A percentile compares a stretch with the other conserved stretches of the same genome.
Evolutionary conservation across 1,140 invertebrate genomes (phyloP).

Genomic region (Drosophila pseudoananassae): DNA sequence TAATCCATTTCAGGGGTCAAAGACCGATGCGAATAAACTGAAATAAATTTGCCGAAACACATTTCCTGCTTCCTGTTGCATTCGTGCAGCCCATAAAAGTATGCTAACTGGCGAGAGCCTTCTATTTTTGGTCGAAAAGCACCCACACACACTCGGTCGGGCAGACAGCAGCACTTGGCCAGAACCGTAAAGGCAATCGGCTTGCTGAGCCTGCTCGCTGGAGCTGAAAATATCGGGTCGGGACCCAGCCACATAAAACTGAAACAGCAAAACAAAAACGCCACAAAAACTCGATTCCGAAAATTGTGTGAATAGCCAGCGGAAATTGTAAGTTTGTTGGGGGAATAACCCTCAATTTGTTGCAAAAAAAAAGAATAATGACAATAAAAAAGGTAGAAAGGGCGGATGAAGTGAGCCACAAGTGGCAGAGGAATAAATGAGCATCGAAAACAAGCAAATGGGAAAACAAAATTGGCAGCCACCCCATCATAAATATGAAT

Average conservation of each 20-base stretch:
- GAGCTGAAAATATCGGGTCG: slow-evolving; percentile 49
- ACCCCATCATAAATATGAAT: slow-evolving; percentile 42
- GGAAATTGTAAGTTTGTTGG: slow-evolving; percentile 62
- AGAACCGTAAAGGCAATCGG: slow-evolving; percentile 19
- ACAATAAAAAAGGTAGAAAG: neutral
- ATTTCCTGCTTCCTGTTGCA: slow-evolving; percentile 13
- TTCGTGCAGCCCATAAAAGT: slow-evolving; percentile 40
- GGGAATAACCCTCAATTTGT: slow-evolving; percentile 56
- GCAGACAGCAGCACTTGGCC: neutral
- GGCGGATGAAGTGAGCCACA: slow-evolving; percentile 31
- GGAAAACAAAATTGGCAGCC: slow-evolving; percentile 13
- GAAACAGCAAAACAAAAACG: slow-evolving; percentile 1
- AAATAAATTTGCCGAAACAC: slow-evolving; percentile 49
- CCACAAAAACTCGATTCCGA: slow-evolving; percentile 37
- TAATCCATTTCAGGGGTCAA: neutral
- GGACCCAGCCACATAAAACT: neutral
- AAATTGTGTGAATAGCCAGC: slow-evolving; percentile 56
- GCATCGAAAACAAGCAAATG: slow-evolving; percentile 31
- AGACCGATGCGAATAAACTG: slow-evolving; percentile 2
- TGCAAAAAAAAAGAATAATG: slow-evolving; percentile 28
- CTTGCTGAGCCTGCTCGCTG: slow-evolving; percentile 27
- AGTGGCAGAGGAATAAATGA: slow-evolving; percentile 50
- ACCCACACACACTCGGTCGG: neutral
- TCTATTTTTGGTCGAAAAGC: slow-evolving; percentile 4
- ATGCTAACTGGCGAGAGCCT: slow-evolving; percentile 27